Conservation (phyloP, 1,140 invertebrate genomes). For the Zaprionus tsacasi region DNA sequence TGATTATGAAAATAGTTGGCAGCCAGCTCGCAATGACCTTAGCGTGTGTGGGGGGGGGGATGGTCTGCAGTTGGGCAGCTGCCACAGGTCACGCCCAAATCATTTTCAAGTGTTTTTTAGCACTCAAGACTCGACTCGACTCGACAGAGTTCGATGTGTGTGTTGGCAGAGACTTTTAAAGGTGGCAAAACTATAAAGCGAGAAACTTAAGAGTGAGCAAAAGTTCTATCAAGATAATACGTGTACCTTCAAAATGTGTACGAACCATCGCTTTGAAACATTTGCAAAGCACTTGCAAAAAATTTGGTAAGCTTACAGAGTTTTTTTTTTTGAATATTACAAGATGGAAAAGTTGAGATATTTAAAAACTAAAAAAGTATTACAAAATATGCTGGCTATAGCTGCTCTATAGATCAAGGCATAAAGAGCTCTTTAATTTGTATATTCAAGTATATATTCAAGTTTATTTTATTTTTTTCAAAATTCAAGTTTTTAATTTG, state of each 20-base stretch:
- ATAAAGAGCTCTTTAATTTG: too few species aligned
- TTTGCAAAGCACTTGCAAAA: background rate
- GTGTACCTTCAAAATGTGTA: background rate
- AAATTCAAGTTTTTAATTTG: background rate
- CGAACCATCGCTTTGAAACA: background rate
- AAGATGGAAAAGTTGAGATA: background rate
- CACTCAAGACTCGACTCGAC: slow-evolving; percentile 46
- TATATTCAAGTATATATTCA: too few species aligned
- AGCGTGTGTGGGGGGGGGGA: background rate
- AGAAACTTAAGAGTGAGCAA: background rate
- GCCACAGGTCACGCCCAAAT: slow-evolving; percentile 74
- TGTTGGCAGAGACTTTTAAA: slow-evolving; percentile 3
- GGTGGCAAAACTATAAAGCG: background rate
- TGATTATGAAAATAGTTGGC: slow-evolving; percentile 81
- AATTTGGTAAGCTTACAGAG: background rate
- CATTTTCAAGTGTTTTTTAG: slow-evolving; percentile 64
- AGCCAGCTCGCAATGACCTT: slow-evolving; percentile 64
- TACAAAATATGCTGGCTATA: too few species aligned
- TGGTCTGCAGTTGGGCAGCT: slow-evolving; percentile 56
- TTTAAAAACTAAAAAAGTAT: background rate
- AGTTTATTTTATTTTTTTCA: too few species aligned
- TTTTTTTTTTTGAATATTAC: background rate
- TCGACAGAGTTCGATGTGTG: background rate
- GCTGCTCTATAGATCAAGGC: too few species aligned
- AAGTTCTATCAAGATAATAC: background rate